Base-by-base conservation (phyloP, 2,888 invertebrate genomes). In the Agrochola litura region DNA sequence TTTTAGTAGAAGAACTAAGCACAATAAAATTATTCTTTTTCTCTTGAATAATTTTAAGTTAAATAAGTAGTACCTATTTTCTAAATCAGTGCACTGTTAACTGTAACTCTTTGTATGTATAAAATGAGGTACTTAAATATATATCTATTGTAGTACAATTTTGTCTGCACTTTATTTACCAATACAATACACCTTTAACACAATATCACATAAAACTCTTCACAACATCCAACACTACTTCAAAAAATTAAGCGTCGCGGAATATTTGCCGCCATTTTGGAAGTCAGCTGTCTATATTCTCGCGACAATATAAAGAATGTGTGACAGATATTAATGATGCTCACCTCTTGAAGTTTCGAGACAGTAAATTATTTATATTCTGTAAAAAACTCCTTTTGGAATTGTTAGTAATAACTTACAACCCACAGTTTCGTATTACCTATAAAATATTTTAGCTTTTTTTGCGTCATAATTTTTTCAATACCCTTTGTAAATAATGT, bases 251-350 rank as follows among this genome's bases (percentile, higher is more conserved):
- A 56, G 19, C 14, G 3, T 19, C 6, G 1, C n/a, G 6, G 22
- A 19, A 77, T 25, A 25, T 10, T n/a, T 12, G 4, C 9, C 43
- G 22, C 49, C 49, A 30, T 63, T 43, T 63, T 73, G 41, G 14
- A 81, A 37, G n/a, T 30, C 65, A 66, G 60, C 60, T 61, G 49
- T 61, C 70, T 58, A 41, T 22, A n/a, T 49, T 37, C 22, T 64
- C 22, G n/a, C 10, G 10, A 43, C 30, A 49, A 37, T 41, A n/a
- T 65, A 61, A 22, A 81, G 22, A 69, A 58, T 67, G 8, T 14
- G 46, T 60, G 63, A 77, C 10, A 43, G 46, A 52, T 83, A 79
- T 66, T 61, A 73, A 83, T 63, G 65, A 58, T 79, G 8, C 37
- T n/a, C 46, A 72, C 14, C 30, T 46, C 25, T 54, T 22, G 9